phyloP scores from a whole-genome alignment of 2,113 vertebrate species.

The Gambusia holbrooki region DNA sequence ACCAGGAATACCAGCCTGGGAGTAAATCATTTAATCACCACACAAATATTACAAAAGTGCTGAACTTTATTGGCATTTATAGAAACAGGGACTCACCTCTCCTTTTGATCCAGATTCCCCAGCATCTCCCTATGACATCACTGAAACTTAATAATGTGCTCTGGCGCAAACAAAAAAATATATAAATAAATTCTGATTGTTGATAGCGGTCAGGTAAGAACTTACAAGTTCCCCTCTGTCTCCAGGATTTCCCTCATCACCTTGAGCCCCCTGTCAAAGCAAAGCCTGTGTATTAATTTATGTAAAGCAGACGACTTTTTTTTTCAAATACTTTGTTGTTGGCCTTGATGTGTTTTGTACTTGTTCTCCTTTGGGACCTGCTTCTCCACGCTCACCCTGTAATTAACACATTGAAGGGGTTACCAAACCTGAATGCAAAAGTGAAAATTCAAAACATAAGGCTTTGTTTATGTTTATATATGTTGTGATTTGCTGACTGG shows the following conservation, averaged over 20 bases:
- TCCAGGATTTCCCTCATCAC: slow-evolving; percentile 91
- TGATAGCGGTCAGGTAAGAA: slow-evolving; percentile 22
- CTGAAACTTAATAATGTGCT: background rate
- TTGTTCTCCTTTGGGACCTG: slow-evolving; percentile 92
- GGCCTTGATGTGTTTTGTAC: slow-evolving; percentile 71
- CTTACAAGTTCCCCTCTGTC: slow-evolving; percentile 91
- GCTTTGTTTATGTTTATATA: background rate
- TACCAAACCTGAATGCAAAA: background rate
- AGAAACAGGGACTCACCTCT: slow-evolving; percentile 82
- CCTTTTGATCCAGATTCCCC: slow-evolving; percentile 92
- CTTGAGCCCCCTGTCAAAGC: slow-evolving; percentile 85
- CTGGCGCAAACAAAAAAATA: slow-evolving; percentile 4
- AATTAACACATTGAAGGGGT: slow-evolving; percentile 23
- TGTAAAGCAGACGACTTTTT: background rate
- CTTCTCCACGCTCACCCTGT: slow-evolving; percentile 88
- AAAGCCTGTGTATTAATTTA: slow-evolving; percentile 22
- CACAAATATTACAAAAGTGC: slow-evolving; percentile 6
- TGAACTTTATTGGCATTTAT: background rate
- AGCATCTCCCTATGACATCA: slow-evolving; percentile 84
- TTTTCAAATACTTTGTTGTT: slow-evolving; percentile 3
- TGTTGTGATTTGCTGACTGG: slow-evolving; percentile 54
- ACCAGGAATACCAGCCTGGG: slow-evolving; percentile 87
- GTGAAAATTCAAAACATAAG: background rate
- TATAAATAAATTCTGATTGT: background rate
- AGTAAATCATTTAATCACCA: background rate